Conservation (phyloP, 2,888 invertebrate species). For the Coenonympha glycerion region DNA sequence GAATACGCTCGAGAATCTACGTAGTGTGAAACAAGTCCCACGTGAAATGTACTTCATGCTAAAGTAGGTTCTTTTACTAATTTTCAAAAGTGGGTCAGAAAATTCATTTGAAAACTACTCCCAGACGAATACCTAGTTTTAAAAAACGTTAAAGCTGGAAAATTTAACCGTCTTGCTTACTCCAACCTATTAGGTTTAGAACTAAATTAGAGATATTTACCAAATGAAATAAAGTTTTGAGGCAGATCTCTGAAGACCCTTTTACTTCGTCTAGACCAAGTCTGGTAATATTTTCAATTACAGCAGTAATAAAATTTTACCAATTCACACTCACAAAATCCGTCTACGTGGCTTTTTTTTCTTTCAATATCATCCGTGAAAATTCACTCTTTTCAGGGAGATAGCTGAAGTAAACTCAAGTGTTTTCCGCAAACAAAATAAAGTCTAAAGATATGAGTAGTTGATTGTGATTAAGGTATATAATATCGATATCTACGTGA, state of each 20-base stretch:
- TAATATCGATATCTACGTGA: neutral
- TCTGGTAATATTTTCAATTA: too few relatives aligned
- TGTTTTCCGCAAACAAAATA: too few relatives aligned
- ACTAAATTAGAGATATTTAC: neutral
- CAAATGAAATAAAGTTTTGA: neutral
- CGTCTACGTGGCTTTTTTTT: too few relatives aligned
- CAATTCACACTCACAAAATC: too few relatives aligned
- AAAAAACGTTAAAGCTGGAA: slow-evolving; percentile 4
- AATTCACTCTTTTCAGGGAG: too few relatives aligned
- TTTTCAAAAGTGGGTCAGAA: slow-evolving; percentile 12
- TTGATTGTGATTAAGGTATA: too few relatives aligned
- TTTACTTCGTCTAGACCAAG: too few relatives aligned
- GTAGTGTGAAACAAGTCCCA: neutral
- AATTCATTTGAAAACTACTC: slow-evolving; percentile 7
- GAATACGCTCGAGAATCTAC: neutral
- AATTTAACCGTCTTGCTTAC: neutral
- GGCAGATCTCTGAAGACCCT: too few relatives aligned
- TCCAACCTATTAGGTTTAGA: slow-evolving; percentile 4
- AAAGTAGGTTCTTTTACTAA: slow-evolving; percentile 3
- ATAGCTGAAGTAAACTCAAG: too few relatives aligned
- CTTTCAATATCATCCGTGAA: too few relatives aligned
- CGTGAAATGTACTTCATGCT: neutral
- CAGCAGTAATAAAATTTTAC: too few relatives aligned
- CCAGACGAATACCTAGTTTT: slow-evolving; percentile 10
- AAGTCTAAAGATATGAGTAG: too few relatives aligned